Percentiles rank a stretch among this genome's conserved stretches.
Conservation (phyloP, 2,888 invertebrate genomes). For the Nasonia oneida region DNA sequence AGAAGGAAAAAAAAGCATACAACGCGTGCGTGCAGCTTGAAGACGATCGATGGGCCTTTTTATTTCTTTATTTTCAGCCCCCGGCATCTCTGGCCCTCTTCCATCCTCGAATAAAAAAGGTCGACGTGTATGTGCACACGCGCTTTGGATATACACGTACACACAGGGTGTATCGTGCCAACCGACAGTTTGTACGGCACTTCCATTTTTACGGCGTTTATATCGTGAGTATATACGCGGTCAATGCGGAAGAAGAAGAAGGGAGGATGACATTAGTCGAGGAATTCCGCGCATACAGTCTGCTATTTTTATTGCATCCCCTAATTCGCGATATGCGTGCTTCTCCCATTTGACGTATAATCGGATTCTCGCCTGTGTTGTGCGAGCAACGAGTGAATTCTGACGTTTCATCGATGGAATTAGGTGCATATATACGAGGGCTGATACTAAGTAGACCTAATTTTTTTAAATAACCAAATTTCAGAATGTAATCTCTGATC, state of each 20-base stretch:
- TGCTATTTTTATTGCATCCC: slow-evolving; percentile 25
- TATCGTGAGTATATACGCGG: slow-evolving; percentile 49
- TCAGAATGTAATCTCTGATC: too few species aligned
- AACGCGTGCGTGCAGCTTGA: slow-evolving; percentile 66
- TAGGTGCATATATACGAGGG: background rate
- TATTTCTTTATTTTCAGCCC: slow-evolving; percentile 59
- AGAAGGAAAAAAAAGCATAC: slow-evolving; percentile 6
- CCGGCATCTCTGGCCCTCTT: slow-evolving; percentile 9
- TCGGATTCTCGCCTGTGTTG: slow-evolving; percentile 4
- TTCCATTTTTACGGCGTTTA: slow-evolving; percentile 63
- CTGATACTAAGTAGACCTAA: too few species aligned
- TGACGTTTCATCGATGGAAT: background rate
- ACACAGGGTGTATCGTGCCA: slow-evolving; percentile 66
- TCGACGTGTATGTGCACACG: background rate
- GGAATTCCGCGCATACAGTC: slow-evolving; percentile 36
- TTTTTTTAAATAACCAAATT: too few species aligned
- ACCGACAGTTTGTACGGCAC: slow-evolving; percentile 66
- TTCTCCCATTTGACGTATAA: slow-evolving; percentile 26
- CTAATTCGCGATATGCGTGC: slow-evolving; percentile 43
- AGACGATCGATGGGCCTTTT: slow-evolving; percentile 68
- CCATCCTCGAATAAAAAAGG: slow-evolving; percentile 12
- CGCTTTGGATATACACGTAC: slow-evolving; percentile 19
- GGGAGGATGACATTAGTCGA: slow-evolving; percentile 59
- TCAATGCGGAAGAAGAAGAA: background rate
- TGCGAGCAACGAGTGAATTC: background rate